Base-by-base conservation (phyloP, 2,888 invertebrate species). In the Myopa testacea region DNA sequence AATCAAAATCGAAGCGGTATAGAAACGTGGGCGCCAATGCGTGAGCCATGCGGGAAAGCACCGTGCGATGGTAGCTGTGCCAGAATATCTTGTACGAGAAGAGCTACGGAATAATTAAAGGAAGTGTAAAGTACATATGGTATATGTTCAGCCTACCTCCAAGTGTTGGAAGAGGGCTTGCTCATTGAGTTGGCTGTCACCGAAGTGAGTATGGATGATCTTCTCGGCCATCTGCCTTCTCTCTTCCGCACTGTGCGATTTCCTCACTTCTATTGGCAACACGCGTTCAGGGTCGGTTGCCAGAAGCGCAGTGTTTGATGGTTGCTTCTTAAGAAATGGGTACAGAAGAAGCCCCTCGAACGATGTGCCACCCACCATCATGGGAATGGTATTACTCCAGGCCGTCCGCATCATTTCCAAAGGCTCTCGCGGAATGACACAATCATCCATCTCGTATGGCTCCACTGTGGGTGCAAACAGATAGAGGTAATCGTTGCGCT, bases 131-230 rank as follows among this genome's bases (percentile, higher is more conserved):
- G 5, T 10, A n/a, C 3, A 55, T 55, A 55, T 16, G 55, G 4
- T n/a, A n/a, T 2, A 62, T 62, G 16, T 10, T 0, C 81, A 81
- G 82, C 86, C 83, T 81, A 88, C 88, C 79, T 89, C 85, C 16
- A 87, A 70, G 70, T 87, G 85, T 62, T 87, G 84, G 4, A 87
- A 82, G 0, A 89, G 79, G 77, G 86, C 86, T 26, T 86, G 82
- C 74, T 79, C 78, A 45, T 84, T 84, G 1, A 88, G 84, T 60
- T 87, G 84, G 19, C 86, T 83, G 26, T 87, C 84, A 0, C 88
- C 90, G 81, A 89, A 91, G 82, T 91, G 91, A 63, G 87, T 87
- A 26, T 87, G 81, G 37, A 89, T 86, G 37, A 92, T 83, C 55
- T 85, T 85, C 3, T 80, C 72, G 1, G 86, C 84, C 6, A 83